A percentile compares a stretch with the other conserved stretches of the same genome.
phyloP scores from a whole-genome alignment of 2,797 vertebrate genomes.

The Phrynocephalus forsythii region DNA sequence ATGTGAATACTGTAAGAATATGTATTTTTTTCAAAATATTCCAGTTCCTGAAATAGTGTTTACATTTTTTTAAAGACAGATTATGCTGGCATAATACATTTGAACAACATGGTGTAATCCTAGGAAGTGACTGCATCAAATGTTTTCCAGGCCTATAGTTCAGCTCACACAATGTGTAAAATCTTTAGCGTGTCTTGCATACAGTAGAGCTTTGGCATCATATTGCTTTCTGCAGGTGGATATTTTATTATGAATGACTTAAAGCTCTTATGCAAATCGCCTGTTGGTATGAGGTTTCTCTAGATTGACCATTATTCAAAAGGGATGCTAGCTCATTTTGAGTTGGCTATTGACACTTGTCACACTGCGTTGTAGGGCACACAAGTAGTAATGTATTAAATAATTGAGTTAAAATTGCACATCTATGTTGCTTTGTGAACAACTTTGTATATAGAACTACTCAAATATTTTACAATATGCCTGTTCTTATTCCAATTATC shows the following conservation, averaged over 20 bases:
- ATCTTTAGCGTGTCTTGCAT: slow-evolving; percentile 58
- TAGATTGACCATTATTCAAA: slow-evolving; percentile 78
- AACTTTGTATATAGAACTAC: slow-evolving; percentile 89
- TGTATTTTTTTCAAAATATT: slow-evolving; percentile 68
- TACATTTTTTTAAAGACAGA: slow-evolving; percentile 60
- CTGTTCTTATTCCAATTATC: slow-evolving; percentile 85
- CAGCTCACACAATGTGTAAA: slow-evolving; percentile 55
- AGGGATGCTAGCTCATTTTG: slow-evolving; percentile 77
- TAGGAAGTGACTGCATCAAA: slow-evolving; percentile 67
- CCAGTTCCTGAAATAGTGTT: slow-evolving; percentile 71
- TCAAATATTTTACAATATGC: slow-evolving; percentile 87
- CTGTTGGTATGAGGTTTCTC: slow-evolving; percentile 56
- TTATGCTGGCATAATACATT: slow-evolving; percentile 63
- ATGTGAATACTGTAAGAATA: slow-evolving; percentile 48
- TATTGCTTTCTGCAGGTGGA: slow-evolving; percentile 51
- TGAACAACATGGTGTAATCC: slow-evolving; percentile 65
- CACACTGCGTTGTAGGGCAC: slow-evolving; percentile 65
- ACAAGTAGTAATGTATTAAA: slow-evolving; percentile 67
- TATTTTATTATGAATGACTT: slow-evolving; percentile 61
- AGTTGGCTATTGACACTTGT: slow-evolving; percentile 66
- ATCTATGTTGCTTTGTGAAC: slow-evolving; percentile 84
- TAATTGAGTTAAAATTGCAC: slow-evolving; percentile 72
- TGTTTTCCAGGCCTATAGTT: slow-evolving; percentile 54
- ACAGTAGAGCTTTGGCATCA: slow-evolving; percentile 59
- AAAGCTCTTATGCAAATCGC: slow-evolving; percentile 55